Base-by-base conservation (phyloP, 2,888 invertebrate genomes). In the Limnephilus marmoratus region DNA sequence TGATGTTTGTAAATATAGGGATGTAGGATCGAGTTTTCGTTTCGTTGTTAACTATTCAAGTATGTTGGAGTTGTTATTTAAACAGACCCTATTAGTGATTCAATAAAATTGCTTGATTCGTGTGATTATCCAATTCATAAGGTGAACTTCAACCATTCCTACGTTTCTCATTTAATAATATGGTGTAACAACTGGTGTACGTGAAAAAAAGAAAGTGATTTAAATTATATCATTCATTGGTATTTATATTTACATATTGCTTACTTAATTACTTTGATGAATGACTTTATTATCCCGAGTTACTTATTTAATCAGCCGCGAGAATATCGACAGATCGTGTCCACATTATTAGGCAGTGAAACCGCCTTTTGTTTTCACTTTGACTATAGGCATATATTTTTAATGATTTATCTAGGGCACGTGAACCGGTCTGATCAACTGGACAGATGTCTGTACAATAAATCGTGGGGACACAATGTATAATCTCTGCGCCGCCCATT, bases 391-490 rank as follows among this genome's bases (percentile, higher is more conserved):
- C 82, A 68, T 29, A 90, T 82, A 82, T 82, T 90, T 90, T 90
- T 49, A 29, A 41, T 90, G 90, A 92, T 91, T 91, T 93, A 93
- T 92, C 85, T 92, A 85, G 91, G 90, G 81, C 90, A 90, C 81
- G 80, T 85, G 41, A 85, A 91, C 90, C 81, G 91, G 87, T 86
- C 81, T 90, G 80, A 92, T 92, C 88, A 34, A 90, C 68, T 68
- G 24, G 68, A 68, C 91, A 90, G 92, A 90, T 90, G 87, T 45
- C 45, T 91, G 91, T 91, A 68, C 68, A 68, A 68, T 68, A 68
- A 68, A 68, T 68, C 68, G 93, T 83, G 92, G 92, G 92, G 93
- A 93, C 93, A 93, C 93, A 93, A 34, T 68, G 68, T 68, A 68
- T n/a, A 24, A 68, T 68, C 68, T 68, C 7, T 68, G 24, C 34